Conservation (phyloP, 1,140 invertebrate species). For the Amphibalanus amphitrite region DNA sequence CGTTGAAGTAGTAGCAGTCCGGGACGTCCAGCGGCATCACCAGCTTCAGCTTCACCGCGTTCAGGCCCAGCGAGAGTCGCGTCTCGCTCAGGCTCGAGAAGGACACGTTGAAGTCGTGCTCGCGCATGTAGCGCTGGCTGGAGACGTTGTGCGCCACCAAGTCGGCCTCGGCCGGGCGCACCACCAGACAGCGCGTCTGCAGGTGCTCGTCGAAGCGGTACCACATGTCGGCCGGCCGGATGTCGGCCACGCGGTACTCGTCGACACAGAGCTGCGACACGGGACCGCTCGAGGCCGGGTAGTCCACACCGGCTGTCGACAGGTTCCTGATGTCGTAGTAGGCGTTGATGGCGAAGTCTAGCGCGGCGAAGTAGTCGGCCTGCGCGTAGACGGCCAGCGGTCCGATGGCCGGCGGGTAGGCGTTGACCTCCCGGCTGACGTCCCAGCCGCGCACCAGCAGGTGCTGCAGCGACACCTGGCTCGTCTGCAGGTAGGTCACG, state of each 20-base stretch:
- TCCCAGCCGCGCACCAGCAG: slow-evolving; percentile 50
- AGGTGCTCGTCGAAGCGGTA: slow-evolving; percentile 6
- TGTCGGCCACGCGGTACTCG: not conserved
- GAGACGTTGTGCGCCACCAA: slow-evolving; percentile 3
- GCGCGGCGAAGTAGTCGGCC: slow-evolving; percentile 58
- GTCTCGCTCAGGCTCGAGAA: slow-evolving; percentile 14
- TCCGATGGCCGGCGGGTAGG: slow-evolving; percentile 81
- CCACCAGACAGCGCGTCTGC: not conserved
- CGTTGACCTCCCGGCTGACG: slow-evolving; percentile 64
- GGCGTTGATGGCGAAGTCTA: slow-evolving; percentile 65
- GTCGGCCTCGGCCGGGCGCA: not conserved
- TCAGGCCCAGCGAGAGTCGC: slow-evolving; percentile 16
- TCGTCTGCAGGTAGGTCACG: slow-evolving; percentile 89
- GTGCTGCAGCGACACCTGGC: slow-evolving; percentile 80
- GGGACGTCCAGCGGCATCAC: slow-evolving; percentile 15
- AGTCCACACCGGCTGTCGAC: not conserved
- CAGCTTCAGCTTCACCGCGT: slow-evolving; percentile 16
- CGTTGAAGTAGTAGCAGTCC: slow-evolving; percentile 18
- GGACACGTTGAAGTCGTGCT: slow-evolving; percentile 14
- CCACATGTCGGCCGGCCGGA: not conserved
- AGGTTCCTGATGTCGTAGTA: slow-evolving; percentile 6
- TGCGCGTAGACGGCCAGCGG: slow-evolving; percentile 78
- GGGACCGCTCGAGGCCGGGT: not conserved
- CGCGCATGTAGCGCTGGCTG: slow-evolving; percentile 7
- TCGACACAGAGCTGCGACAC: not conserved